Conservation (phyloP, 2,113 vertebrate species). For the Hemicordylus capensis region DNA sequence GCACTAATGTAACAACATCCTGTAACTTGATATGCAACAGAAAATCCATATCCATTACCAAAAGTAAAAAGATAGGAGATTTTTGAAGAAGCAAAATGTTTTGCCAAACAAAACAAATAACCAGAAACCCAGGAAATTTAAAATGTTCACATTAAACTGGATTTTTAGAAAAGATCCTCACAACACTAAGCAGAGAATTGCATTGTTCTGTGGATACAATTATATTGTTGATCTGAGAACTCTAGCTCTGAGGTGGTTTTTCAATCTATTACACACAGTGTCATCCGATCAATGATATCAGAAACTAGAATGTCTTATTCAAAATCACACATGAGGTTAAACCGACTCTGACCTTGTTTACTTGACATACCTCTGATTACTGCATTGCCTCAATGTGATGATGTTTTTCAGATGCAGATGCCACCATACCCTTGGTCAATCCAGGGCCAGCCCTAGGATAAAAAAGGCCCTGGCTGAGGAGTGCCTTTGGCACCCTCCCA, state of each 20-base stretch:
- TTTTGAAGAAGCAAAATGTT: conserved; percentile 32
- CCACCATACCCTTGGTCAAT: conserved; percentile 23
- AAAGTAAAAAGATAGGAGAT: not conserved
- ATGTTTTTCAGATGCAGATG: not conserved
- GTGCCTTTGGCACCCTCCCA: too few relatives aligned
- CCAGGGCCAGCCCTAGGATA: too few relatives aligned
- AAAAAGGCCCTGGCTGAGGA: too few relatives aligned
- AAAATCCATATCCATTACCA: conserved; percentile 1
- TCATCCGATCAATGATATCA: conserved; percentile 71
- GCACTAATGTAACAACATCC: not conserved
- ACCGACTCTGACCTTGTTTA: conserved; percentile 71
- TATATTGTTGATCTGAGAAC: conserved; percentile 62
- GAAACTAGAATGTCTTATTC: conserved; percentile 70
- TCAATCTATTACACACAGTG: conserved; percentile 68
- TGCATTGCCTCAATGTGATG: conserved; percentile 60
- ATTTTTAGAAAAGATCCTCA: conserved; percentile 23
- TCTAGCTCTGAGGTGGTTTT: conserved; percentile 66
- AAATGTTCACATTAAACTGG: conserved; percentile 17
- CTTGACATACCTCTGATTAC: conserved; percentile 64
- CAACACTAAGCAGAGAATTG: conserved; percentile 43
- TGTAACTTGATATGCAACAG: not conserved
- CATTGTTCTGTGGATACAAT: conserved; percentile 50
- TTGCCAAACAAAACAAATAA: conserved; percentile 45
- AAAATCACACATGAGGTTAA: conserved; percentile 62
- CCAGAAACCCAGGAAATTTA: conserved; percentile 55